Evolutionary conservation across 2,797 vertebrate species (phyloP), one percentile per base, ranked within the genome.

Genomic region (Hemitrygon akajei): DNA sequence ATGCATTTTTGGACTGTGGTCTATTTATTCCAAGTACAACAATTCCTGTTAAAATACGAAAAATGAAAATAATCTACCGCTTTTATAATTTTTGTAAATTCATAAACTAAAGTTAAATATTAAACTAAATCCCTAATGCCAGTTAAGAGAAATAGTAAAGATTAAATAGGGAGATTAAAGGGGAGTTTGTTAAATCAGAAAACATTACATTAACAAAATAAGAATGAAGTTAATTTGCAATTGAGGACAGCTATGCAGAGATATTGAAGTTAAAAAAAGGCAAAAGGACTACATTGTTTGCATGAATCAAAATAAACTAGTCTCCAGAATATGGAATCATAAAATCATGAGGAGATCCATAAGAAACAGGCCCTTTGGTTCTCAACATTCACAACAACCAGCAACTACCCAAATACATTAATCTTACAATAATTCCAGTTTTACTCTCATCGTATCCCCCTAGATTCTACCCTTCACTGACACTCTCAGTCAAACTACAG

Each of bases 1-100:
- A 98, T 89, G 99, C 97, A 96, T 99, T 99, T 97, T 98, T 99
- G 94, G 98, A 97, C 96, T 98, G 98, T 87, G 98, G 97, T 95
- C 98, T 97, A 96, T 99, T 98, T 95, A 99, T 97, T 95, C 98
- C 98, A 95, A 99, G 97, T 82, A 99, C 97, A 94, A 99, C 98
- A 95, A 99, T 98, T 93, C 99, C 99, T 99, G 95, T 95, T 95
- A 95, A 69, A 95, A 93, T 94, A 93, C 93, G 94, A 93, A 94
- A 94, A 58, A 94, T 66, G 14, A 14, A 66, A 66, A 56, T 60
- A 58, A 30, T 56, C 27, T 40, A 9, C 22, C 66, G 71, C n/a
- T 71, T 71, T 34, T 60, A 87, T 63, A 4, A n/a, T 25, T 37
- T 18, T 73, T 37, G 20, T 27, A 73, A 73, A 25, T 12, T 71